Percentiles rank a stretch among this genome's conserved stretches.
Conservation (phyloP, 2,113 vertebrate genomes). For the Aegotheles bennettii region DNA sequence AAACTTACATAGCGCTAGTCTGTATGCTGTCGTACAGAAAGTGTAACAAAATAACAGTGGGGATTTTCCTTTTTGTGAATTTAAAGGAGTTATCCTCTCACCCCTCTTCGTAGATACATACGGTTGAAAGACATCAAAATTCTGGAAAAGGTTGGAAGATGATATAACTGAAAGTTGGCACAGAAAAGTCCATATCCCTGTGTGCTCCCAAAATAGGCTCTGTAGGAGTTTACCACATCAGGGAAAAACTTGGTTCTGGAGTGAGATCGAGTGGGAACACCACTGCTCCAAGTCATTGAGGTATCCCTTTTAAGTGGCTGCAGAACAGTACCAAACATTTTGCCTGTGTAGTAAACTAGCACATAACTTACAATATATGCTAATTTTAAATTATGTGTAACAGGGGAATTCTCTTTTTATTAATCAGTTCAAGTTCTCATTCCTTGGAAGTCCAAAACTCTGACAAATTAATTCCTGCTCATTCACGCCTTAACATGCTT, state of each 20-base stretch:
- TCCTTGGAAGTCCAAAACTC: not conserved
- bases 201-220: not conserved
- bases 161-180: not conserved
- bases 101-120: not conserved
- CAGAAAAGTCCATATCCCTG: not conserved
- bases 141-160: not conserved
- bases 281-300: not conserved
- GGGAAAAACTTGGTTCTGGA: not conserved
- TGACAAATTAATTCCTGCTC: not conserved
- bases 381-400: not conserved
- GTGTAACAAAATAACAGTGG: not conserved
- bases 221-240: not conserved
- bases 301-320: not conserved
- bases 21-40: not conserved
- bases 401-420: not conserved
- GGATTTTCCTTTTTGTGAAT: not conserved
- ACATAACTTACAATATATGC: not conserved
- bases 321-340: not conserved
- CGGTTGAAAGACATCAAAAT: not conserved
- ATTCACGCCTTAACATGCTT: not conserved
- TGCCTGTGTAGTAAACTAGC: not conserved
- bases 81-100: not conserved
- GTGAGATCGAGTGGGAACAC: not conserved
- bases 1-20: not conserved
- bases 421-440: not conserved